Percentiles rank a stretch among this genome's conserved stretches.
Conservation (phyloP, 2,113 vertebrate species). For the Entosphenus tridentatus region DNA sequence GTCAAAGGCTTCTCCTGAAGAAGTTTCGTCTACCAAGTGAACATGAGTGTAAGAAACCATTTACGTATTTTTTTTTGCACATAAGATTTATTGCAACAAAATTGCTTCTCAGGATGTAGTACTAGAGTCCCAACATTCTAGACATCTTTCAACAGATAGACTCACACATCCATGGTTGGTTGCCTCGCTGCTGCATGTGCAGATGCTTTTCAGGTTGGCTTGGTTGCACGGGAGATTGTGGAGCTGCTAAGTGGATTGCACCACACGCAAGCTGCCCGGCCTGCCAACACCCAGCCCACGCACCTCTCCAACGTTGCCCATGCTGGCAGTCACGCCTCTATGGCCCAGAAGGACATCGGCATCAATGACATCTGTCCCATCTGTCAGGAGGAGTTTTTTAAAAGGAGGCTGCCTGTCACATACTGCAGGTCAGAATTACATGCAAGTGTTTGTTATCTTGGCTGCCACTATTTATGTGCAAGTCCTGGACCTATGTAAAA, state of each 20-base stretch:
- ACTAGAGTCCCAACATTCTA: background rate
- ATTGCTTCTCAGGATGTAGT: background rate
- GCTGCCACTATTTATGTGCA: too few species aligned
- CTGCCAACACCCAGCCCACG: background rate
- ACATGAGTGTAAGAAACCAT: slow-evolving; percentile 30
- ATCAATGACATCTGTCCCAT: slow-evolving; percentile 29
- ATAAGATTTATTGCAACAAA: slow-evolving; percentile 1
- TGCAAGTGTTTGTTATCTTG: too few species aligned
- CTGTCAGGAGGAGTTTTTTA: slow-evolving; percentile 29
- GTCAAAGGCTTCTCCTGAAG: slow-evolving; percentile 31
- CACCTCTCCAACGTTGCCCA: too few species aligned
- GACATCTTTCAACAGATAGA: background rate
- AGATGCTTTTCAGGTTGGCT: slow-evolving; percentile 28
- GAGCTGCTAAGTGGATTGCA: slow-evolving; percentile 21
- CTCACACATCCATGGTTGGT: background rate
- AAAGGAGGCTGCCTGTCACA: slow-evolving; percentile 24
- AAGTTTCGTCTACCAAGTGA: slow-evolving; percentile 32
- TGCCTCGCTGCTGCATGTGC: slow-evolving; percentile 1
- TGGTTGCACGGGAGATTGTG: slow-evolving; percentile 27
- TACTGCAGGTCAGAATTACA: slow-evolving; percentile 25
- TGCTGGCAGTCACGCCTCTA: slow-evolving; percentile 9
- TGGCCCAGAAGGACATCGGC: slow-evolving; percentile 18
- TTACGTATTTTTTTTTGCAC: background rate
- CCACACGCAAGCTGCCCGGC: slow-evolving; percentile 10
- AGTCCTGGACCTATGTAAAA: too few species aligned